Evolutionary conservation across 2,888 invertebrate genomes (phyloP).

Genomic region (Brachycybe producta): DNA sequence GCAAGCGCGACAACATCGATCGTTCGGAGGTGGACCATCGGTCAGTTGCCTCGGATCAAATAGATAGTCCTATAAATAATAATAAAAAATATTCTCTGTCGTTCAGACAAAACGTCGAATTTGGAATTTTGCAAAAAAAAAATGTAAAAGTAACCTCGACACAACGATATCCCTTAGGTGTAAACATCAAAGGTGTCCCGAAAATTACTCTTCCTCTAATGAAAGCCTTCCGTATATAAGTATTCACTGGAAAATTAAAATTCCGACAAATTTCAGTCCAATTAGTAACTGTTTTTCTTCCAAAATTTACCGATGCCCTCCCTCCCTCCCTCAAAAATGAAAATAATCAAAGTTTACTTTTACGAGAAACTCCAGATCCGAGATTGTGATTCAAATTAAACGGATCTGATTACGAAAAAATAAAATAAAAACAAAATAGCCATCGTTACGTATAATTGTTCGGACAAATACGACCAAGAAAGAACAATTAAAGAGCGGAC

Average conservation of each 20-base stretch:
- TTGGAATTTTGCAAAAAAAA: too few relatives aligned
- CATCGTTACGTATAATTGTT: not conserved
- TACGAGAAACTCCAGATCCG: constrained; percentile 41
- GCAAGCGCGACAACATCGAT: constrained; percentile 41
- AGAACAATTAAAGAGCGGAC: constrained; percentile 24
- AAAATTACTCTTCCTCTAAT: constrained; percentile 33
- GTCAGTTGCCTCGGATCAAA: constrained; percentile 33
- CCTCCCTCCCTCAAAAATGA: not conserved
- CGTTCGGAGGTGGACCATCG: constrained; percentile 39
- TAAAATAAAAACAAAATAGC: constrained; percentile 18
- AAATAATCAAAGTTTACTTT: constrained; percentile 35
- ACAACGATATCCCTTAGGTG: not conserved
- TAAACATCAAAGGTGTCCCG: constrained; percentile 28
- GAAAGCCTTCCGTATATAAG: constrained; percentile 36
- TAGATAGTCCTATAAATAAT: constrained; percentile 31
- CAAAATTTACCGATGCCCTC: not conserved
- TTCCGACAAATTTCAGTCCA: not conserved
- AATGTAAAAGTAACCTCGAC: constrained; percentile 4
- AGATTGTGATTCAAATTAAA: constrained; percentile 46
- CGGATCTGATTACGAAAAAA: constrained; percentile 43
- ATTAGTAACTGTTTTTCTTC: not conserved
- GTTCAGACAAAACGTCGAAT: not conserved
- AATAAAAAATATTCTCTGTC: not conserved
- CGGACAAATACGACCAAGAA: not conserved
- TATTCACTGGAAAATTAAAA: too few relatives aligned